A percentile compares a stretch with the other conserved stretches of the same genome.
These are phyloP conservation scores for Argyra leucocephala DNA, from an alignment of 2,888 invertebrate species.

Conservation along the genomic window DNA sequence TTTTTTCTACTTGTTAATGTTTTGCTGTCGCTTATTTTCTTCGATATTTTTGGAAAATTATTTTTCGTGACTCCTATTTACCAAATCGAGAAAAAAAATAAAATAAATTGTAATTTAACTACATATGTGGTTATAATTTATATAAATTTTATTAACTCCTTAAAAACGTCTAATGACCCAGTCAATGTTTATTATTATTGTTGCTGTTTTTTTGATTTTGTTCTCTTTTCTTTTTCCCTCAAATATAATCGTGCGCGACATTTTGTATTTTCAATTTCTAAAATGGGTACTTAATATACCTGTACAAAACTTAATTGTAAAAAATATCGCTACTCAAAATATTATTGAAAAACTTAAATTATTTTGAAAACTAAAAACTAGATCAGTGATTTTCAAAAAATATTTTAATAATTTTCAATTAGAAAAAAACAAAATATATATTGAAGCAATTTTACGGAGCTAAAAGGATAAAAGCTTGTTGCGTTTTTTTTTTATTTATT, in stretches of 20 bases:
- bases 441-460: too few relatives aligned
- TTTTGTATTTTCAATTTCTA: neutral
- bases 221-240: neutral
- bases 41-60: neutral
- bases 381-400: too few relatives aligned
- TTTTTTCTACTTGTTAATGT: neutral
- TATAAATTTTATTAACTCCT: slow-evolving; percentile 1
- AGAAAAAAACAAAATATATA: too few relatives aligned
- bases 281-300: too few relatives aligned
- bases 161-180: slow-evolving; percentile 4
- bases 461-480: too few relatives aligned
- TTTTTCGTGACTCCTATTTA: slow-evolving; percentile 19
- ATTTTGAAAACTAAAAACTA: too few relatives aligned
- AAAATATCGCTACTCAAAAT: too few relatives aligned
- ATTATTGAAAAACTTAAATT: too few relatives aligned
- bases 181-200: neutral
- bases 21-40: neutral
- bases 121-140: neutral
- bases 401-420: too few relatives aligned
- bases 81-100: slow-evolving; percentile 13
- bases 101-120: neutral
- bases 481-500: too few relatives aligned
- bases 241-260: slow-evolving; percentile 2
- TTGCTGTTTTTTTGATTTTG: neutral
- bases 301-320: too few relatives aligned